phyloP scores from a whole-genome alignment of 2,113 vertebrate species.

The Misgurnus mizolepis region DNA sequence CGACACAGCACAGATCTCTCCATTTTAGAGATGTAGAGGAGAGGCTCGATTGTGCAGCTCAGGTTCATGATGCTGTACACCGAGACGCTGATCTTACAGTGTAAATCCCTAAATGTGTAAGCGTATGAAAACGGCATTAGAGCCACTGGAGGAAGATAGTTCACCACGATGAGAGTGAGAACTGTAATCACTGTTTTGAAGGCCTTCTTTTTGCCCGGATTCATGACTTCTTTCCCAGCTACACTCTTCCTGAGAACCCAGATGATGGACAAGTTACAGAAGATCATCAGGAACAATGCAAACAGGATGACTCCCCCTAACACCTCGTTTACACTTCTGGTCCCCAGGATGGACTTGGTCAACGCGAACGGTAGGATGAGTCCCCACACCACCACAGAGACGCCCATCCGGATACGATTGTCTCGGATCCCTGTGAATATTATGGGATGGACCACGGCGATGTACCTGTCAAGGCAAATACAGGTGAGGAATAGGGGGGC shows the following conservation, averaged over 20 bases:
- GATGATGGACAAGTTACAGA: conserved; percentile 74
- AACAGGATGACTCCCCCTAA: conserved; percentile 71
- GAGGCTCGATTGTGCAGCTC: conserved; percentile 75
- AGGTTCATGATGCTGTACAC: conserved; percentile 75
- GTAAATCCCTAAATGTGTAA: conserved; percentile 58
- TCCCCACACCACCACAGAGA: conserved; percentile 64
- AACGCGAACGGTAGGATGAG: conserved; percentile 63
- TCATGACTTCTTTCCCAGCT: conserved; percentile 70
- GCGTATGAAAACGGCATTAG: conserved; percentile 70
- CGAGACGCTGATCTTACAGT: conserved; percentile 65
- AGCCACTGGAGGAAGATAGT: conserved; percentile 71
- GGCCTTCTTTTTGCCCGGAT: conserved; percentile 75
- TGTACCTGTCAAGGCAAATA: conserved; percentile 74
- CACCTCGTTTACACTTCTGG: conserved; percentile 51
- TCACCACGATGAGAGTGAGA: conserved; percentile 68
- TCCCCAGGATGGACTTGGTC: conserved; percentile 60
- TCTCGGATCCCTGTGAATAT: conserved; percentile 65
- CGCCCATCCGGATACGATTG: conserved; percentile 59
- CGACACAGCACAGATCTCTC: conserved; percentile 46
- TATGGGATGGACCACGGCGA: conserved; percentile 73
- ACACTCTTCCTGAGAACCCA: conserved; percentile 73
- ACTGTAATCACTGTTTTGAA: conserved; percentile 71
- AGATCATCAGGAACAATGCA: conserved; percentile 71
- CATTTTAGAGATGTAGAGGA: conserved; percentile 74
- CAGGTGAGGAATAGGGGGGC: conserved; percentile 70